phyloP scores from a whole-genome alignment of 2,888 invertebrate genomes.

The Gordius sp. region DNA sequence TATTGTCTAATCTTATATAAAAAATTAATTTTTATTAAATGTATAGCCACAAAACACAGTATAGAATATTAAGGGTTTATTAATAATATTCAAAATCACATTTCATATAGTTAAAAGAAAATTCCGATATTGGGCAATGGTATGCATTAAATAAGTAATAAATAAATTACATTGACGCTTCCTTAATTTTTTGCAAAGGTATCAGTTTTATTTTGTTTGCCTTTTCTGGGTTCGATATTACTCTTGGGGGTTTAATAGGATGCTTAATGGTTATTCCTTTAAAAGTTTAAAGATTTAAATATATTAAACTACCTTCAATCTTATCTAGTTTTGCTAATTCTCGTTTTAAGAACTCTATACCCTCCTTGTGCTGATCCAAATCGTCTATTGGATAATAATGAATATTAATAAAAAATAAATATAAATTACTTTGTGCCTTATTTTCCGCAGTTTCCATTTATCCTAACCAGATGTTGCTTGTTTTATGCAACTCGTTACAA shows the following conservation, averaged over 20 bases:
- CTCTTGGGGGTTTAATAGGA: conserved; percentile 1
- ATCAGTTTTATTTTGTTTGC: conserved; percentile 1
- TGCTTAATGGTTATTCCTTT: not conserved
- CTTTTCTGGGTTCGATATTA: conserved; percentile 15
- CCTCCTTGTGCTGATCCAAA: no score
- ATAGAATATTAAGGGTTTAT: not conserved
- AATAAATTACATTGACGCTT: not conserved
- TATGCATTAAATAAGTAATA: not conserved
- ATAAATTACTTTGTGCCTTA: no score
- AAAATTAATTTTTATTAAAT: not conserved
- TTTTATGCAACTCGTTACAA: no score
- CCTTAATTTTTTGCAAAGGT: not conserved
- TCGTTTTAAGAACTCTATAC: no score
- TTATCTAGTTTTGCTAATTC: no score
- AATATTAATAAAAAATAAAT: no score
- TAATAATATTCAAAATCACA: not conserved
- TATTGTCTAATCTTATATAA: not conserved
- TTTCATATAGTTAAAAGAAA: not conserved
- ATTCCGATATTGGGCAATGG: not conserved
- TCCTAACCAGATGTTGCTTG: no score
- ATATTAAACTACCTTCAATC: not conserved
- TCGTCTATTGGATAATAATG: no score
- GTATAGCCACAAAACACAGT: not conserved
- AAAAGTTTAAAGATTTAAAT: conserved; percentile 16
- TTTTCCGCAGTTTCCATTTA: no score